phyloP scores from a whole-genome alignment of 2,797 vertebrate species.

The Poecile montanus region DNA sequence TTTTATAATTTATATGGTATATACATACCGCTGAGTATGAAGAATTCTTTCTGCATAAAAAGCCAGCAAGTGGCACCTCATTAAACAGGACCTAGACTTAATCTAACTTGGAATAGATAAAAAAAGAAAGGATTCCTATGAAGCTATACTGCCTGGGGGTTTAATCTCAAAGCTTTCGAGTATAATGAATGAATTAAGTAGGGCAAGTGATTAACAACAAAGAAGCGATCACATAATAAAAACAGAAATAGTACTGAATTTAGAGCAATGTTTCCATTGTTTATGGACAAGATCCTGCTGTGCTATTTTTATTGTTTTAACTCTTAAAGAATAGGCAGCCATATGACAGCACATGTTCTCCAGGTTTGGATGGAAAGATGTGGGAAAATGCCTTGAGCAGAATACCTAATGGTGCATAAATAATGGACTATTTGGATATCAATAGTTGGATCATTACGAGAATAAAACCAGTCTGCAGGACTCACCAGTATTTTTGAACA shows the following conservation, averaged over 20 bases:
- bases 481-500: background rate
- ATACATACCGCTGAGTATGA: slow-evolving; percentile 76
- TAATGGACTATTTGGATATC: background rate
- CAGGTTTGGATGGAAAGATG: slow-evolving; percentile 15
- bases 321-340: slow-evolving; percentile 28
- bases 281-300: slow-evolving; percentile 60
- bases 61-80: slow-evolving; percentile 79
- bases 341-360: background rate
- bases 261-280: slow-evolving; percentile 70
- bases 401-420: slow-evolving; percentile 50
- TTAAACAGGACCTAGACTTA: slow-evolving; percentile 82
- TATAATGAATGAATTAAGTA: slow-evolving; percentile 80
- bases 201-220: slow-evolving; percentile 81
- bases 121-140: slow-evolving; percentile 75
- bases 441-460: slow-evolving; percentile 44
- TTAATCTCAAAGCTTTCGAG: slow-evolving; percentile 78
- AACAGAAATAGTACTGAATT: slow-evolving; percentile 74
- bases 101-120: slow-evolving; percentile 80
- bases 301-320: slow-evolving; percentile 57
- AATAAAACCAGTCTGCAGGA: slow-evolving; percentile 3
- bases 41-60: slow-evolving; percentile 78
- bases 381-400: background rate
- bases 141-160: slow-evolving; percentile 75
- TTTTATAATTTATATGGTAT: slow-evolving; percentile 79
- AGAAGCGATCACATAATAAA: slow-evolving; percentile 72